Evolutionary conservation across 2,113 vertebrate species (phyloP).

Genomic region (Epinephelus cyanopodus): DNA sequence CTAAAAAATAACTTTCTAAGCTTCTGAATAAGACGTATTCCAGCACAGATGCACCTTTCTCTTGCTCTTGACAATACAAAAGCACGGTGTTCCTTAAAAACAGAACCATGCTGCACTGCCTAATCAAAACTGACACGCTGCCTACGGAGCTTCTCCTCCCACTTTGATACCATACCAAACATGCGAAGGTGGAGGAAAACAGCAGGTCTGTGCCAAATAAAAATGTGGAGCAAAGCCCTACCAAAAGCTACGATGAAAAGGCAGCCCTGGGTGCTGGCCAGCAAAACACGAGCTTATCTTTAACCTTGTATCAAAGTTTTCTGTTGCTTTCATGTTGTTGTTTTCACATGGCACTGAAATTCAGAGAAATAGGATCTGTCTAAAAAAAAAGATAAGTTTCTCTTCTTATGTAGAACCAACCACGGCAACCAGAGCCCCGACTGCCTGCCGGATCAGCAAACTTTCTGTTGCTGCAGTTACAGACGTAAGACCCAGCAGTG

Average conservation of each 20-base stretch:
- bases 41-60: not conserved
- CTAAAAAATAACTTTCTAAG: not conserved
- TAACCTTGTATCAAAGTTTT: not conserved
- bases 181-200: slow-evolving; percentile 22
- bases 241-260: not conserved
- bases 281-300: not conserved
- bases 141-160: slow-evolving; percentile 13
- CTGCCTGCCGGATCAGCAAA: too few species aligned
- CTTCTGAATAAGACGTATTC: not conserved
- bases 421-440: too few species aligned
- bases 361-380: not conserved
- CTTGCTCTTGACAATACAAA: not conserved
- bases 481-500: too few species aligned
- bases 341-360: not conserved
- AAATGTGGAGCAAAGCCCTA: slow-evolving; percentile 1
- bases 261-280: not conserved
- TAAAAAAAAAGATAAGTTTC: not conserved
- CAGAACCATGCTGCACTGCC: not conserved
- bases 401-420: too few species aligned
- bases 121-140: slow-evolving; percentile 16
- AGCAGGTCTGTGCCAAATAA: not conserved
- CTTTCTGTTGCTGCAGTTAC: too few species aligned
- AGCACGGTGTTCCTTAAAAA: not conserved
- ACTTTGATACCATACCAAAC: slow-evolving; percentile 1
- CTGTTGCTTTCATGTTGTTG: not conserved